Evolutionary conservation across 1,140 invertebrate species (phyloP).

Genomic region (Drosophila fuyamai): DNA sequence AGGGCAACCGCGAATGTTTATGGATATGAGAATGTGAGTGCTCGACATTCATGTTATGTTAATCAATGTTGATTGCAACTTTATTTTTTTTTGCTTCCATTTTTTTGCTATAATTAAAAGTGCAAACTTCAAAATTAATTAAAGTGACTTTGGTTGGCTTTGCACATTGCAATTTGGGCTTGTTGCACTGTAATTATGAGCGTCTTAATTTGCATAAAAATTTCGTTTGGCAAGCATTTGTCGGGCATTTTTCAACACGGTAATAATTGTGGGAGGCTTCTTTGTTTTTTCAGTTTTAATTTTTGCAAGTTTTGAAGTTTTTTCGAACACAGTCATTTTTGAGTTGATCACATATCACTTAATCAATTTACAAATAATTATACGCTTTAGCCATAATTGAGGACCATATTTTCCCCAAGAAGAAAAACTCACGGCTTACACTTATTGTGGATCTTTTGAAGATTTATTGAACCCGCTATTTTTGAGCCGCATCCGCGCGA

Average conservation of each 20-base stretch:
- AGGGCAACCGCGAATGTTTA: conserved; percentile 39
- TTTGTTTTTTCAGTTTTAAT: conserved; percentile 1
- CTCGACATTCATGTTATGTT: conserved; percentile 67
- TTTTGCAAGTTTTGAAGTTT: neutral
- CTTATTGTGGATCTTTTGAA: conserved; percentile 21
- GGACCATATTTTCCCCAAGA: neutral
- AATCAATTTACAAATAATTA: conserved; percentile 16
- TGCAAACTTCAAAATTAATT: conserved; percentile 73
- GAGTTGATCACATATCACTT: conserved; percentile 11
- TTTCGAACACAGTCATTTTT: neutral
- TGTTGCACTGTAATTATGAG: conserved; percentile 63
- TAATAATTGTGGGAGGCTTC: conserved; percentile 13
- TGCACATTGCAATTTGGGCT: conserved; percentile 59
- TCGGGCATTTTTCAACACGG: conserved; percentile 30
- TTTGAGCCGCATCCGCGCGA: conserved; percentile 64
- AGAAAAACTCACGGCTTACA: conserved; percentile 33
- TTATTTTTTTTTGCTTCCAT: conserved; percentile 40
- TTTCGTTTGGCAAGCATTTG: conserved; percentile 59
- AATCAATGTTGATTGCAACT: conserved; percentile 74
- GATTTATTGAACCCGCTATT: conserved; percentile 23
- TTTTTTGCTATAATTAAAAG: conserved; percentile 66
- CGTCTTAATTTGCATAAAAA: conserved; percentile 75
- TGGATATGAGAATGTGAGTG: conserved; percentile 36
- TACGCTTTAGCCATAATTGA: conserved; percentile 18
- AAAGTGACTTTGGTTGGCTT: conserved; percentile 45